phyloP scores from a whole-genome alignment of 2,797 vertebrate genomes.

The Rallus crepitans region DNA sequence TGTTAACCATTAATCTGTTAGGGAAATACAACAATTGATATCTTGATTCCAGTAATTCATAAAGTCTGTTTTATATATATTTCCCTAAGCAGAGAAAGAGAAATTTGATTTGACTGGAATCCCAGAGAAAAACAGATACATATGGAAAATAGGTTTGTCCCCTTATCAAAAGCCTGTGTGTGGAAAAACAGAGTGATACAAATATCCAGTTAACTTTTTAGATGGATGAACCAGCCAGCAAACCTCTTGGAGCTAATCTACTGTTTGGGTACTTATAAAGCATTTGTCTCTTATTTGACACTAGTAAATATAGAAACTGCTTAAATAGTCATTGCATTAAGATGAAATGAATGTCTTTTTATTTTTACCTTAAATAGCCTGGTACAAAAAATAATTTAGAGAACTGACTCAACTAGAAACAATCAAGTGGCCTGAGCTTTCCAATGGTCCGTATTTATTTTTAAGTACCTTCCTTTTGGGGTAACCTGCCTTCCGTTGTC shows the following conservation, averaged over 20 bases:
- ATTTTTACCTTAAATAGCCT: background rate
- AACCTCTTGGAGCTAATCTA: background rate
- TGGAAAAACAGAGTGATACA: background rate
- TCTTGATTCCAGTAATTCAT: constrained; percentile 17
- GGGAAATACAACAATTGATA: background rate
- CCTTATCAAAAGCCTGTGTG: background rate
- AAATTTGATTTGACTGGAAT: constrained; percentile 1
- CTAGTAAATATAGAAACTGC: background rate
- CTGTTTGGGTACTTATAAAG: background rate
- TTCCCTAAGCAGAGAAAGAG: background rate
- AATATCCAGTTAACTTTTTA: background rate
- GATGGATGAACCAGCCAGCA: background rate
- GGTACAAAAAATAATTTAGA: background rate
- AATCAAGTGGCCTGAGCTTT: too few species aligned
- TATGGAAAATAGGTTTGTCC: background rate
- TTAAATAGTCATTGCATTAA: background rate
- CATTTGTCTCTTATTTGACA: background rate
- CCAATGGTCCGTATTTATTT: too few species aligned
- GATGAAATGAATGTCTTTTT: background rate
- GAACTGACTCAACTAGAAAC: too few species aligned
- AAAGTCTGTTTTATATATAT: background rate
- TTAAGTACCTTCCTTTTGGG: too few species aligned
- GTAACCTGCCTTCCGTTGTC: too few species aligned
- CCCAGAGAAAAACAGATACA: background rate
- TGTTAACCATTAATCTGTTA: background rate